Evolutionary conservation across 2,888 invertebrate species (phyloP).

Genomic region (Chydorus sphaericus): DNA sequence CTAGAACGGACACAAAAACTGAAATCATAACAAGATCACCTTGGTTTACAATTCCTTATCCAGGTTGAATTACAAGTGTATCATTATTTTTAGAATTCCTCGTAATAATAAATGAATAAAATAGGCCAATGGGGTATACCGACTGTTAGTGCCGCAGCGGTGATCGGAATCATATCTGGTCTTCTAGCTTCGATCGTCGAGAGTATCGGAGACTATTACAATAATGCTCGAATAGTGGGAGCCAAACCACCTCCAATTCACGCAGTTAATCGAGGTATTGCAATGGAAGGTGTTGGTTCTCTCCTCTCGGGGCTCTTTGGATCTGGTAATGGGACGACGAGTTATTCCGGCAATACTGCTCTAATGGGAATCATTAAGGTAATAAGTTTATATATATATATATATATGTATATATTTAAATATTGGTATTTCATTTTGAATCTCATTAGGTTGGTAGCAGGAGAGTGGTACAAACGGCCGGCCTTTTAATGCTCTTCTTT

Average conservation of each 20-base stretch:
- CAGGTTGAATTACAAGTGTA: no score
- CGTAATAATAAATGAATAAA: slow-evolving; percentile 27
- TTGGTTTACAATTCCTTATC: slow-evolving; percentile 71
- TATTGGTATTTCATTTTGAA: no score
- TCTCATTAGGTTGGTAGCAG: slow-evolving; percentile 72
- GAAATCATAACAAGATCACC: slow-evolving; percentile 51
- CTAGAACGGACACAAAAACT: slow-evolving; percentile 55
- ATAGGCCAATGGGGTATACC: slow-evolving; percentile 33
- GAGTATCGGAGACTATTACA: slow-evolving; percentile 38
- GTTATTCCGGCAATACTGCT: slow-evolving; percentile 79
- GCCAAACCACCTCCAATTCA: slow-evolving; percentile 70
- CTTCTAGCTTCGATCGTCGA: slow-evolving; percentile 27
- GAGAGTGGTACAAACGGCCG: slow-evolving; percentile 61
- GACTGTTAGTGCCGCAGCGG: slow-evolving; percentile 24
- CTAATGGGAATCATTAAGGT: slow-evolving; percentile 76
- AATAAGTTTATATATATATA: no score
- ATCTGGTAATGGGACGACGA: slow-evolving; percentile 72
- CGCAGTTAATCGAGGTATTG: slow-evolving; percentile 73
- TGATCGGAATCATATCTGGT: slow-evolving; percentile 27
- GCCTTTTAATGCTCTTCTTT: slow-evolving; percentile 54
- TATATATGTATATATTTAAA: no score
- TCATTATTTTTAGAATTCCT: no score
- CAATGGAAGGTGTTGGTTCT: slow-evolving; percentile 70
- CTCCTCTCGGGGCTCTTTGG: slow-evolving; percentile 72
- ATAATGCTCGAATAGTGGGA: slow-evolving; percentile 36